A percentile compares a stretch with the other conserved stretches of the same genome.
These are phyloP conservation scores for Melieria crassipennis DNA, from an alignment of 2,888 invertebrate genomes.

Conservation along the genomic window DNA sequence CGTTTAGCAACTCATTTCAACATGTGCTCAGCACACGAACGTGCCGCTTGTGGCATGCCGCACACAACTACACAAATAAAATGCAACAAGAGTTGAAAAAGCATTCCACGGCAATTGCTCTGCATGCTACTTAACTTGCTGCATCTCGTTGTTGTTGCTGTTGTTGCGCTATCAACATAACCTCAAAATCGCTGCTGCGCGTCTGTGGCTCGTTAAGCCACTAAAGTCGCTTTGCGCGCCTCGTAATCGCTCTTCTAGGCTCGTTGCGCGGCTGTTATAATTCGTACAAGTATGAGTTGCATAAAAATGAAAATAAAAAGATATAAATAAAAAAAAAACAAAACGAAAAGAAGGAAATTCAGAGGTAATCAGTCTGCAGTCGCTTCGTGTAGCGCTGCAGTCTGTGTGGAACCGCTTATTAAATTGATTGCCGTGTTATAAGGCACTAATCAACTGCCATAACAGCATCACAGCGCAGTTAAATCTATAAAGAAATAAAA, in stretches of 20 bases:
- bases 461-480: constrained; percentile 28
- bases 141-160: constrained; percentile 24
- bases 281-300: too few species aligned
- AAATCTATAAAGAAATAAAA: constrained; percentile 30
- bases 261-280: too few species aligned
- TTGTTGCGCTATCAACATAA: constrained; percentile 32
- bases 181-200: constrained; percentile 34
- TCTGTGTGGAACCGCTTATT: constrained; percentile 47
- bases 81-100: neutral
- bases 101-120: constrained; percentile 30
- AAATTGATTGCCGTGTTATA: constrained; percentile 56
- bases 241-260: too few species aligned
- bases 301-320: too few species aligned
- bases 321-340: too few species aligned
- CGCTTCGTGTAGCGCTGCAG: too few species aligned
- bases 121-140: constrained; percentile 20
- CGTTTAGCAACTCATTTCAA: constrained; percentile 31
- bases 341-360: too few species aligned
- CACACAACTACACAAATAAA: constrained; percentile 6
- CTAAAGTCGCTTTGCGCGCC: too few species aligned
- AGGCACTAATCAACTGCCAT: constrained; percentile 49
- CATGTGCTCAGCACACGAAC: constrained; percentile 28
- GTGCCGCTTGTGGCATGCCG: constrained; percentile 31
- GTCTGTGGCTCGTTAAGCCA: constrained; percentile 31
- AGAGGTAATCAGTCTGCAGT: too few species aligned